A percentile compares a stretch with the other conserved stretches of the same genome.
Conservation (phyloP, 2,113 vertebrate genomes). For the Burhinus bistriatus region DNA sequence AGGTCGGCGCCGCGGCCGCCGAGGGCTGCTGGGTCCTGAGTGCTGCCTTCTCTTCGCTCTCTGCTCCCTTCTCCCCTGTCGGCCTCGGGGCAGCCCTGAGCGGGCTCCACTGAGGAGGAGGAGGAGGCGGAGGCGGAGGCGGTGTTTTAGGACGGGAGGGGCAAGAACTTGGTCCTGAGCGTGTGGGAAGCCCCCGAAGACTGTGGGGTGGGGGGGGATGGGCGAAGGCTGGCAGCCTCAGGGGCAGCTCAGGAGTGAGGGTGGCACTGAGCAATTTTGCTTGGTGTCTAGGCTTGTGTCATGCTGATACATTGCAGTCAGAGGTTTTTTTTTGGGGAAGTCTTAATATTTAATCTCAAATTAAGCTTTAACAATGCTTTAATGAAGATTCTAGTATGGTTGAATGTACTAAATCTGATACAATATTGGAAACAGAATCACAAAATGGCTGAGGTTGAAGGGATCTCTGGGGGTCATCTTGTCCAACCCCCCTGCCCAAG, state of each 20-base stretch:
- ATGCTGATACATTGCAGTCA: too few relatives aligned
- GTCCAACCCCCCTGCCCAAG: background rate
- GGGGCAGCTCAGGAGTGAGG: too few relatives aligned
- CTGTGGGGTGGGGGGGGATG: too few relatives aligned
- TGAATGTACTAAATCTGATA: background rate
- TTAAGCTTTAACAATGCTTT: background rate
- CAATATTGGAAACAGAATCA: background rate
- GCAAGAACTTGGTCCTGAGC: background rate
- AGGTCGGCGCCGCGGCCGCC: too few relatives aligned
- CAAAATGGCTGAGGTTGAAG: background rate
- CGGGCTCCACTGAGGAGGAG: background rate
- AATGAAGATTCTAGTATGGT: background rate
- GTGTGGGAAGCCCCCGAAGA: background rate
- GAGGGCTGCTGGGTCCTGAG: rapidly evolving
- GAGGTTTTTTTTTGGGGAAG: background rate
- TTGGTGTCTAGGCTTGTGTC: background rate
- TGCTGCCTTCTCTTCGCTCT: rapidly evolving
- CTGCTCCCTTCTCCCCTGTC: rapidly evolving
- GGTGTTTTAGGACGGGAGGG: background rate
- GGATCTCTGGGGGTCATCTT: too few relatives aligned
- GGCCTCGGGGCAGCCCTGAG: rapidly evolving
- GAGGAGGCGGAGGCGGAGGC: background rate
- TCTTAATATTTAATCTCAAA: background rate
- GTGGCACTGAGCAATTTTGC: background rate
- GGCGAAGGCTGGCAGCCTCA: background rate